Percentiles rank a stretch among this genome's conserved stretches.
Conservation (phyloP, 2,888 invertebrate genomes). For the Agrilus mali region DNA sequence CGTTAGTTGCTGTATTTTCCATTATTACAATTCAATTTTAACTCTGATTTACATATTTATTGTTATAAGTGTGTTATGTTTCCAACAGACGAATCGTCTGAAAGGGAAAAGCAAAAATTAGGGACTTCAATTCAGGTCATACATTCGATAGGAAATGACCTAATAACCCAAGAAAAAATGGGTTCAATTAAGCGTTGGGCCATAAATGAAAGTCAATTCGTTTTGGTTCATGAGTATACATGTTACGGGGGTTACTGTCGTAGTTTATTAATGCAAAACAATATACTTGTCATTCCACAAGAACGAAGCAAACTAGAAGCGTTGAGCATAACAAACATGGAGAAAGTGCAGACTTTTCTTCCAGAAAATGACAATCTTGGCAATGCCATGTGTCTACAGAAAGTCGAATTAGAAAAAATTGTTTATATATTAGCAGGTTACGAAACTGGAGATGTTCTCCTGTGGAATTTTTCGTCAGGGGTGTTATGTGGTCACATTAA, state of each 20-base stretch:
- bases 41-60: background rate
- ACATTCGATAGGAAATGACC: slow-evolving; percentile 44
- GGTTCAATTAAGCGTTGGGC: slow-evolving; percentile 57
- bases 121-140: slow-evolving; percentile 52
- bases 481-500: slow-evolving; percentile 43
- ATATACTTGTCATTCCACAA: slow-evolving; percentile 53
- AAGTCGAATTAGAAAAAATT: slow-evolving; percentile 35
- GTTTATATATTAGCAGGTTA: slow-evolving; percentile 54
- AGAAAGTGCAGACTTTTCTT: slow-evolving; percentile 31
- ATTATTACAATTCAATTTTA: no score
- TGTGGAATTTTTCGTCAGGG: slow-evolving; percentile 58
- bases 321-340: slow-evolving; percentile 30
- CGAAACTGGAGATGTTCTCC: slow-evolving; percentile 57
- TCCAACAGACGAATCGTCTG: slow-evolving; percentile 56
- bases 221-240: slow-evolving; percentile 42
- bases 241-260: slow-evolving; percentile 62
- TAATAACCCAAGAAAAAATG: slow-evolving; percentile 64
- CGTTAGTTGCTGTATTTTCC: no score
- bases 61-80: slow-evolving; percentile 1
- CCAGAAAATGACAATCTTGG: slow-evolving; percentile 40
- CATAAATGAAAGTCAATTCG: slow-evolving; percentile 46
- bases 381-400: slow-evolving; percentile 52
- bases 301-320: slow-evolving; percentile 41
- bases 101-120: slow-evolving; percentile 51
- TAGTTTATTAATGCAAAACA: slow-evolving; percentile 46